Evolutionary conservation across 2,113 vertebrate genomes (phyloP).

Genomic region (Salvelinus namaycush): DNA sequence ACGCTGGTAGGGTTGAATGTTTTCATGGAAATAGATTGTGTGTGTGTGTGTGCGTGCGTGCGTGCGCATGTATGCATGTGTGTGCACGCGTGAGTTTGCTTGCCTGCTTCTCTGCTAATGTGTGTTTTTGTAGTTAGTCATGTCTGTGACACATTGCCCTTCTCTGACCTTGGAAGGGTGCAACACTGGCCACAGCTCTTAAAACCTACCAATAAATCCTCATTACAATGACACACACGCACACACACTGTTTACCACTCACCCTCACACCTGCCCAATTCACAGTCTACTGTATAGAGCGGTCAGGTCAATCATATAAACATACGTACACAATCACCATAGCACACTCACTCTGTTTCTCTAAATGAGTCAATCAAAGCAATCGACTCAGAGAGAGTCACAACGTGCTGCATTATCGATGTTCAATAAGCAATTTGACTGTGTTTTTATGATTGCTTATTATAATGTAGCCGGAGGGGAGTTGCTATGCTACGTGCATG

Average conservation of each 20-base stretch:
- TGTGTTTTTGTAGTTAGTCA: neutral
- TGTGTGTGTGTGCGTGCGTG: neutral
- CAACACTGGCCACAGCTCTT: neutral
- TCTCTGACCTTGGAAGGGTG: neutral
- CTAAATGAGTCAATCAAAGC: neutral
- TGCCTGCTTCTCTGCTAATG: too few species aligned
- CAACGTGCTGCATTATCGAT: neutral
- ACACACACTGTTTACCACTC: too few species aligned
- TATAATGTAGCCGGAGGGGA: neutral
- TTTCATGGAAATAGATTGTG: neutral
- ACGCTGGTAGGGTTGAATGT: too few species aligned
- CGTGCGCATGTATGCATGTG: too few species aligned
- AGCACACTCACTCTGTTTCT: neutral
- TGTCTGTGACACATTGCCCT: neutral
- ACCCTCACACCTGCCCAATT: too few species aligned
- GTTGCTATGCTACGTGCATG: neutral
- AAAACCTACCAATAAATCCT: neutral
- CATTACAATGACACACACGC: neutral
- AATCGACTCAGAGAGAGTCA: neutral
- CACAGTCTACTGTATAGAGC: too few species aligned
- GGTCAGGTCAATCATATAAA: too few species aligned
- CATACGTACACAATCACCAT: too few species aligned
- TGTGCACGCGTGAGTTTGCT: neutral
- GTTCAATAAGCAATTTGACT: neutral
- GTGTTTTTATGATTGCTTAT: neutral